Conservation (phyloP, 2,888 invertebrate genomes). For the Agrenia bidenticulata region DNA sequence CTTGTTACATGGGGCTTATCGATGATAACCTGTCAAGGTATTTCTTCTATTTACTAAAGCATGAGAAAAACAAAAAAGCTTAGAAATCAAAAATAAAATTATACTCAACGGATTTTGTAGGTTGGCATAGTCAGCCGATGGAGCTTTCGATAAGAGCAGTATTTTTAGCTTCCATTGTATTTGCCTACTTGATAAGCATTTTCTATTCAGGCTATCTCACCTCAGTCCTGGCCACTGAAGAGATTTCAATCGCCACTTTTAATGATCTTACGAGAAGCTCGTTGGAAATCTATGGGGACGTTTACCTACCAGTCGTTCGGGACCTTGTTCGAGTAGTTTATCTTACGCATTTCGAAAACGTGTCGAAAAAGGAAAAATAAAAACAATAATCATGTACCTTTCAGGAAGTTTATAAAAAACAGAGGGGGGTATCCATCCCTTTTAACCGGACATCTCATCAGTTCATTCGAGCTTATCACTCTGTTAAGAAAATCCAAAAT, state of each 20-base stretch:
- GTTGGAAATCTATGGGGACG: constrained; percentile 26
- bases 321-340: too few species aligned
- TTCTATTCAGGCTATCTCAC: constrained; percentile 2
- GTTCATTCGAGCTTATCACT: not conserved
- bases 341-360: too few species aligned
- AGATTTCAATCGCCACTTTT: constrained; percentile 32
- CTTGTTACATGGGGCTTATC: not conserved
- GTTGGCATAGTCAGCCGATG: not conserved
- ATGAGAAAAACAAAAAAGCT: not conserved
- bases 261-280: constrained; percentile 23
- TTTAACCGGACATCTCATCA: not conserved
- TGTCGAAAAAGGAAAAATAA: too few species aligned
- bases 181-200: constrained; percentile 2
- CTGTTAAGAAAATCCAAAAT: not conserved
- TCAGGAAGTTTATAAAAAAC: constrained; percentile 12
- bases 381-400: too few species aligned
- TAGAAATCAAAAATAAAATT: not conserved
- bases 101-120: too few species aligned
- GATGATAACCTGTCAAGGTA: not conserved
- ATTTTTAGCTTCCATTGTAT: not conserved
- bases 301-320: constrained; percentile 26
- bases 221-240: constrained; percentile 23
- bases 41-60: not conserved
- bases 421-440: not conserved
- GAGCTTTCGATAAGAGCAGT: not conserved